Evolutionary conservation across 2,888 invertebrate species (phyloP), one percentile per base, ranked within the genome.

Genomic region (Drosophila kanekoi): DNA sequence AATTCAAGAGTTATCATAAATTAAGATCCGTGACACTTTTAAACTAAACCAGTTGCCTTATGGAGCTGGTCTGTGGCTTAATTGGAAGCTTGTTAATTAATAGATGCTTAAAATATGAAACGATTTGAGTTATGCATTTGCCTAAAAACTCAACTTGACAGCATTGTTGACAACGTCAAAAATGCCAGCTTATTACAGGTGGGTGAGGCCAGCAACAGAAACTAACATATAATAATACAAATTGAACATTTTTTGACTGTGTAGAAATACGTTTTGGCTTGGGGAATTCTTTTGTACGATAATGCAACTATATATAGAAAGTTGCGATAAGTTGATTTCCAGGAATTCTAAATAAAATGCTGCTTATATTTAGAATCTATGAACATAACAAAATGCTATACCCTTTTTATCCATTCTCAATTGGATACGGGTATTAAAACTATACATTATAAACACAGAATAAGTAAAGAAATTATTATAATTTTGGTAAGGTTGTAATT

Each of bases 71-170:
- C 57, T 32, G 59, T 38, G 28, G 48, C 83, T 64, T 65, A 83
- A 69, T 83, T 72, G 85, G 79, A 56, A 86, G 65, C 72, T 72
- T 64, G 72, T 53, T 77, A 82, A 83, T 86, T 83, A 88, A 83
- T 82, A 86, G 88, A 79, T 62, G 70, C 70, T 66, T 79, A 58
- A 67, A 85, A 69, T 75, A 78, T 85, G 54, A 73, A 47, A 16
- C 61, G 52, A 74, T 62, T 66, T 77, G 77, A 87, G 68, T 79
- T 83, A 87, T 87, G 68, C 68, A 37, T 49, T 53, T 64, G 76
- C 61, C 68, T 49, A 70, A 86, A 61, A 58, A 57, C 40, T 32
- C 52, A 70, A 49, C 62, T 65, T 60, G 69, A 78, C 81, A 72
- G 59, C 59, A 28, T 56, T 54, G 33, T 13, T 11, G 51, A 48